Evolutionary conservation across 1,140 invertebrate species (phyloP).

Genomic region (Nebria ingens): DNA sequence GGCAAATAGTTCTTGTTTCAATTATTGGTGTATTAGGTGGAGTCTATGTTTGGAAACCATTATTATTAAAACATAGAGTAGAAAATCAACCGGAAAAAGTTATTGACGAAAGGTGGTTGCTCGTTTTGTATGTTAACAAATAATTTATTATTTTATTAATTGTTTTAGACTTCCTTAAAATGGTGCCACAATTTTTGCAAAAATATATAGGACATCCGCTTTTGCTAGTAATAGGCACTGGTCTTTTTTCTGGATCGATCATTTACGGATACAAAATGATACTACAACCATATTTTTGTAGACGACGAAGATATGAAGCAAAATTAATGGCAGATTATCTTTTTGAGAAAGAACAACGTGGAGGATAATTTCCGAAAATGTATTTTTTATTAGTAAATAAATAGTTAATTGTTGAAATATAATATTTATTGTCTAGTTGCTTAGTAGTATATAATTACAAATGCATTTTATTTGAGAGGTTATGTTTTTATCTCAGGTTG

Average conservation of each 20-base stretch:
- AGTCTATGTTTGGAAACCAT: slow-evolving; percentile 39
- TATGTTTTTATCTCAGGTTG: too few relatives aligned
- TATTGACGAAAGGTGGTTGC: too few relatives aligned
- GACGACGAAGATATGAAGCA: slow-evolving; percentile 24
- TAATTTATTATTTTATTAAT: too few relatives aligned
- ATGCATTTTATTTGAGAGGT: too few relatives aligned
- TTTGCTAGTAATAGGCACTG: not conserved
- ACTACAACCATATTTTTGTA: slow-evolving; percentile 24
- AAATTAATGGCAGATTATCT: slow-evolving; percentile 30
- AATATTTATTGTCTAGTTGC: too few relatives aligned
- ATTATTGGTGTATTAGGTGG: slow-evolving; percentile 36
- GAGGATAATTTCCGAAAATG: too few relatives aligned
- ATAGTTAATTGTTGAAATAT: too few relatives aligned
- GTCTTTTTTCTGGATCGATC: slow-evolving; percentile 22
- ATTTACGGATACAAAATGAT: slow-evolving; percentile 24
- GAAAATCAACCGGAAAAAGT: slow-evolving; percentile 15
- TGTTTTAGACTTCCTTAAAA: too few relatives aligned
- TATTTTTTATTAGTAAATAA: too few relatives aligned
- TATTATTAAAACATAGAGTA: slow-evolving; percentile 30
- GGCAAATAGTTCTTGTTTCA: slow-evolving; percentile 33
- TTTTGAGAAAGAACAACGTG: slow-evolving; percentile 25
- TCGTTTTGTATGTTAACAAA: too few relatives aligned
- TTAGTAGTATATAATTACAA: too few relatives aligned
- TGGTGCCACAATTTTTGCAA: too few relatives aligned
- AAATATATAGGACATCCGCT: not conserved